Percentiles rank a stretch among this genome's conserved stretches.
These are phyloP conservation scores for Steinernema feltiae DNA, from an alignment of 1,140 invertebrate genomes.

Conservation along the genomic window DNA sequence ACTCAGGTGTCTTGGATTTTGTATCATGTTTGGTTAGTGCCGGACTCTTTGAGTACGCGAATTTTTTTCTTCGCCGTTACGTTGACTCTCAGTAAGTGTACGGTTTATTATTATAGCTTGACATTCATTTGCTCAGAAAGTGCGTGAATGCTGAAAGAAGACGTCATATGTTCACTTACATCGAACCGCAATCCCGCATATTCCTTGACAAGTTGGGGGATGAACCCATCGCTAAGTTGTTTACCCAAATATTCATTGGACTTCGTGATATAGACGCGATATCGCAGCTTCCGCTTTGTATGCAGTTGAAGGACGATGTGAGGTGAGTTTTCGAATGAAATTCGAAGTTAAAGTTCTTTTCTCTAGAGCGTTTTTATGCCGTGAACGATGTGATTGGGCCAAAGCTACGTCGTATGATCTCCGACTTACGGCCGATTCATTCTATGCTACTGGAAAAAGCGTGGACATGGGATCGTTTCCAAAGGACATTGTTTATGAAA, in stretches of 20 bases:
- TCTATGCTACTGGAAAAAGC: neutral
- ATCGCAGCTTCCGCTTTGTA: too few relatives aligned
- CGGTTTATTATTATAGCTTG: neutral
- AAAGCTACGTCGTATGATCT: neutral
- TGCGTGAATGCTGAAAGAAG: too few relatives aligned
- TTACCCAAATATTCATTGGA: too few relatives aligned
- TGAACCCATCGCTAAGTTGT: too few relatives aligned
- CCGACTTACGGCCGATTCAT: neutral
- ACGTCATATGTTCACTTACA: too few relatives aligned
- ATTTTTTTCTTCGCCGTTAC: neutral
- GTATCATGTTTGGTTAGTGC: neutral
- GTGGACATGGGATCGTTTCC: neutral
- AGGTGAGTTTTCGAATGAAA: too few relatives aligned
- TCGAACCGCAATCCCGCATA: too few relatives aligned
- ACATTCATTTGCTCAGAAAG: too few relatives aligned
- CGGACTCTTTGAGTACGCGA: neutral
- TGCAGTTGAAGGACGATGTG: too few relatives aligned
- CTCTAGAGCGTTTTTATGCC: neutral
- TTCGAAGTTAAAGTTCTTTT: neutral
- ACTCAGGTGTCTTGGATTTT: too few relatives aligned
- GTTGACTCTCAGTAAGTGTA: neutral
- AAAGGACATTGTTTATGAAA: neutral
- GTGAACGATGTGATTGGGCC: neutral
- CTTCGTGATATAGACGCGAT: too few relatives aligned
- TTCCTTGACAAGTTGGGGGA: too few relatives aligned